Conservation (phyloP, 2,797 vertebrate species). For the Ctenochaetus hawaiiensis region DNA sequence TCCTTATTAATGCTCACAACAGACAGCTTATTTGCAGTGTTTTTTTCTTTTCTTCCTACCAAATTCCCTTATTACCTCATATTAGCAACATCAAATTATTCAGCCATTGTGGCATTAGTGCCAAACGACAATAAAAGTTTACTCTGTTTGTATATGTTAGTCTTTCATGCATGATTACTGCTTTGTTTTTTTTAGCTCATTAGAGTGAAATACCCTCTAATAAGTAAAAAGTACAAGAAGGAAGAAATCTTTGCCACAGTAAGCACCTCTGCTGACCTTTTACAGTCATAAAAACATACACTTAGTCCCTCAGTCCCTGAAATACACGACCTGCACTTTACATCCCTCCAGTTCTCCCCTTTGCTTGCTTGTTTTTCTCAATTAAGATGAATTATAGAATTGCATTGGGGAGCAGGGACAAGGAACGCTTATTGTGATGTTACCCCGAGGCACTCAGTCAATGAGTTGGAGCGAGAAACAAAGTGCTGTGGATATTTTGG, state of each 20-base stretch:
- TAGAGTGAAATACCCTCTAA: conserved; percentile 12
- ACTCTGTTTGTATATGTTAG: not conserved
- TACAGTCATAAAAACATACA: conserved; percentile 51
- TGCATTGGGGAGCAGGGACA: conserved; percentile 67
- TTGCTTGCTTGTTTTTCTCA: conserved; percentile 79
- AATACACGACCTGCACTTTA: conserved; percentile 62
- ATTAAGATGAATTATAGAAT: conserved; percentile 86
- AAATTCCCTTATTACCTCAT: not conserved
- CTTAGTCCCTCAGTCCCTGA: conserved; percentile 51
- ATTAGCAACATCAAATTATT: conserved; percentile 2
- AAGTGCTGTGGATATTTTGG: conserved; percentile 72
- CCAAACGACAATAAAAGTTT: conserved; percentile 1
- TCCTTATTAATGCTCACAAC: conserved; percentile 18
- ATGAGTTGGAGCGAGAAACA: conserved; percentile 67
- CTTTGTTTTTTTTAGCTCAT: conserved; percentile 26
- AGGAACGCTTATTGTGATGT: conserved; percentile 63
- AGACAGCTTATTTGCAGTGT: conserved; percentile 4
- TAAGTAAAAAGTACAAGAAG: not conserved
- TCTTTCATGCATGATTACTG: not conserved
- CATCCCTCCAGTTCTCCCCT: conserved; percentile 56
- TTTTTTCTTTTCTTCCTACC: conserved; percentile 1
- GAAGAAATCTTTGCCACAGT: conserved; percentile 3
- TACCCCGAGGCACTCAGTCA: conserved; percentile 72
- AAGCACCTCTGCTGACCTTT: conserved; percentile 41
- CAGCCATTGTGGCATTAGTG: conserved; percentile 3